Evolutionary conservation across 2,888 invertebrate species (phyloP), one percentile per base, ranked within the genome.

Genomic region (Xestia ashworthii): DNA sequence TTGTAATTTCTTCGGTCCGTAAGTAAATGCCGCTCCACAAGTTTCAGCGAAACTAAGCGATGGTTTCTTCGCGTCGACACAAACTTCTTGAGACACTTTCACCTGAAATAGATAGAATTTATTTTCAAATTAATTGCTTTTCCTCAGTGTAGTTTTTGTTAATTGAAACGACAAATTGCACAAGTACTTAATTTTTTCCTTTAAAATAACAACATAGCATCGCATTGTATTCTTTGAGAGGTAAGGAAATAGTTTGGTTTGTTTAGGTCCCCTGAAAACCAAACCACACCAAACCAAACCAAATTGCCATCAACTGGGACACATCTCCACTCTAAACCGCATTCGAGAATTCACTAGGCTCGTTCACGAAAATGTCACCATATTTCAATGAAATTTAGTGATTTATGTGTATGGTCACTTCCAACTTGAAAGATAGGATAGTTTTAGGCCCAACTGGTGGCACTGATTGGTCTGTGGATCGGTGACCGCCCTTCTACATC

Each of bases 21-120:
- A 97, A 82, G 97, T 97, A 91, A 99, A 98, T 0, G 98, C 98
- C 5, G 98, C 97, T 86, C 98, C 98, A 14, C 98, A 98, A 0
- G 99, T 99, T 91, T 98, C 98, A 0, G 99, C 98, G 91, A 98
- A 99, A 86, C 98, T 98, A 92, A 99, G 94, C n/a, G 97, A 97
- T 0, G 98, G 98, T 48, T 97, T 97, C 91, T 97, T 98, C 0
- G 97, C 97, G 78, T 98, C 97, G 53, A 97, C 96, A 89, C 98
- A 98, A 58, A 98, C 97, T 83, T 97, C 96, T 92, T 98, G 98
- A 0, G 98, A 98, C 72, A 98, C 98, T 92, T 95, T 97, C 1
- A 98, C 98, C 98, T 98, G 91, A 32, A 92, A 71, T 32, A 48
- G 5, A 38, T 0, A 53, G 0, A 25, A 41, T 41, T 53, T n/a